Conservation (phyloP, 2,113 vertebrate genomes). For the Myrmophylax atrothorax region DNA sequence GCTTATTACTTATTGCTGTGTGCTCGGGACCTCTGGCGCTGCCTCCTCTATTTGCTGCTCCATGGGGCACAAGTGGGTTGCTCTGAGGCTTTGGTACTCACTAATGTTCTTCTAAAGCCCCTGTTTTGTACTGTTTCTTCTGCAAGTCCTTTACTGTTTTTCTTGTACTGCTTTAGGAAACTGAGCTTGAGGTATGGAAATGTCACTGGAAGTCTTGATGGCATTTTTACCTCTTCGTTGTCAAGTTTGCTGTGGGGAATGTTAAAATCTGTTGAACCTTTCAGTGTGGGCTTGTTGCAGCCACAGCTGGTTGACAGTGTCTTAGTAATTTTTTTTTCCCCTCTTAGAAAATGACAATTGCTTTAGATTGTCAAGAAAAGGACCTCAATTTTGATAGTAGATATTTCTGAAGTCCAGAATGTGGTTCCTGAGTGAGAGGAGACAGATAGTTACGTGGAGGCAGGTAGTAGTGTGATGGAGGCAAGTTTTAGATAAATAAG, state of each 20-base stretch:
- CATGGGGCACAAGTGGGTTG: not conserved
- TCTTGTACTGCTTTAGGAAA: not conserved
- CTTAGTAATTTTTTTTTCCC: fast-evolving
- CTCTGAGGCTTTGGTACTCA: not conserved
- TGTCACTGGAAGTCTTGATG: not conserved
- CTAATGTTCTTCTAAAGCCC: not conserved
- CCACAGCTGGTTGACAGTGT: not conserved
- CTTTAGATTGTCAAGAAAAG: not conserved
- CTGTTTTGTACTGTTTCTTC: not conserved
- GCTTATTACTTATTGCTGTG: not conserved
- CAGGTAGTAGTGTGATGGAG: not conserved
- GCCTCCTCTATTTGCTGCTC: not conserved
- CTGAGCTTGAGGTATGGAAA: not conserved
- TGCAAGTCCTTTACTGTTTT: not conserved
- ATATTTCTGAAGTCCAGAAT: not conserved
- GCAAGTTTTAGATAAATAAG: not conserved
- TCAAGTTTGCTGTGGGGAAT: not conserved
- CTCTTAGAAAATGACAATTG: not conserved
- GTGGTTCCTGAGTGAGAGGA: not conserved
- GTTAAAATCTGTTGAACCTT: not conserved
- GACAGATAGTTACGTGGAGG: not conserved
- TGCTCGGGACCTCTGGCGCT: fast-evolving
- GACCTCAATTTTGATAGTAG: not conserved
- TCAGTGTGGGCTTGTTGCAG: fast-evolving
- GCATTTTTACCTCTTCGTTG: not conserved